Evolutionary conservation across 2,888 invertebrate genomes (phyloP).

Genomic region (Eupithecia abbreviata): DNA sequence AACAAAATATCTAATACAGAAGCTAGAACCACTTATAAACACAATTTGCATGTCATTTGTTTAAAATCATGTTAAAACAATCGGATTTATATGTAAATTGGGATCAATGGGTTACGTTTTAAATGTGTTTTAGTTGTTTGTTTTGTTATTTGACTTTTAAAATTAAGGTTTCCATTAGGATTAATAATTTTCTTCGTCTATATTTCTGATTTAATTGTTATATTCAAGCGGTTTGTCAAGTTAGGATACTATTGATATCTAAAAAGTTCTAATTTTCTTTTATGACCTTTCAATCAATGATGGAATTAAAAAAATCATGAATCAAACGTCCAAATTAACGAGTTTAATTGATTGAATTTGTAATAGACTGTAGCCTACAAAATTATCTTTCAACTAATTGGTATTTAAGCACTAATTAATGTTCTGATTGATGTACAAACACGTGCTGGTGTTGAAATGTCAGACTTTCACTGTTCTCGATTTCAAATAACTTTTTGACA

Average conservation of each 20-base stretch:
- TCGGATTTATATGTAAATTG: slow-evolving; percentile 27
- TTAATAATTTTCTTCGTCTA: not conserved
- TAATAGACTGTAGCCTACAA: slow-evolving; percentile 60
- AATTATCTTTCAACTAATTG: slow-evolving; percentile 69
- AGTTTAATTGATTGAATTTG: slow-evolving; percentile 50
- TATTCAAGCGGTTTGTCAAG: not conserved
- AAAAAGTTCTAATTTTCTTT: slow-evolving; percentile 32
- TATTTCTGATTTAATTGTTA: not conserved
- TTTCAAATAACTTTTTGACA: slow-evolving; percentile 41
- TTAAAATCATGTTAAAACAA: slow-evolving; percentile 22
- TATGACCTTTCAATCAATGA: slow-evolving; percentile 37
- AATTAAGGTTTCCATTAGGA: not conserved
- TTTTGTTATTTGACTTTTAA: slow-evolving; percentile 1
- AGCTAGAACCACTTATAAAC: slow-evolving; percentile 26
- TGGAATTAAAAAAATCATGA: slow-evolving; percentile 36
- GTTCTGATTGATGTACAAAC: slow-evolving; percentile 65
- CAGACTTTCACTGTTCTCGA: slow-evolving; percentile 44
- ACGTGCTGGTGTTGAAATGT: slow-evolving; percentile 58
- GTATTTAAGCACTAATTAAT: slow-evolving; percentile 67
- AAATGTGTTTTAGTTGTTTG: slow-evolving; percentile 13
- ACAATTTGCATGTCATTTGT: slow-evolving; percentile 25
- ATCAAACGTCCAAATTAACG: slow-evolving; percentile 50
- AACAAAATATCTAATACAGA: slow-evolving; percentile 20
- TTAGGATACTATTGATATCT: not conserved
- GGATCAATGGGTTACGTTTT: slow-evolving; percentile 10